These are phyloP conservation scores for Tapirus terrestris DNA, from an alignment of 2,113 vertebrate genomes.

Conservation along the genomic window DNA sequence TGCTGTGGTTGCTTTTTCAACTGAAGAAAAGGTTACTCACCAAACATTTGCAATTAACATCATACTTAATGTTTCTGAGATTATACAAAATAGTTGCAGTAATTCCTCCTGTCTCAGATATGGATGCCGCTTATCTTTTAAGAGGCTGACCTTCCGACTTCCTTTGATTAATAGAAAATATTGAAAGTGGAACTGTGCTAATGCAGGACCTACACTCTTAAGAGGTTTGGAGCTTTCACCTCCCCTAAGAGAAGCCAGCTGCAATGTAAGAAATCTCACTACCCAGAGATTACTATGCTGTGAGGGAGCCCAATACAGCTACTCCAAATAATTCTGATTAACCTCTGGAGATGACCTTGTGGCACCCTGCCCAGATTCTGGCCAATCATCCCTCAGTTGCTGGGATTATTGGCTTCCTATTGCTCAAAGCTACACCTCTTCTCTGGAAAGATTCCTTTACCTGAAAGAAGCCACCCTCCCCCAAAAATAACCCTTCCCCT, in stretches of 20 bases:
- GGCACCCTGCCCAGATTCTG: fast-evolving
- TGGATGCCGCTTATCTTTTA: background rate
- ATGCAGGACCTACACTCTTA: background rate
- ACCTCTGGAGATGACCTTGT: background rate
- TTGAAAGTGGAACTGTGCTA: background rate
- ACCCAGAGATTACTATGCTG: background rate
- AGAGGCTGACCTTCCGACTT: too few species aligned
- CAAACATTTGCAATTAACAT: background rate
- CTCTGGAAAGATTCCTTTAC: too few species aligned
- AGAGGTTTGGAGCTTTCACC: background rate
- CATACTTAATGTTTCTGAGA: background rate
- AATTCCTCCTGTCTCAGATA: background rate
- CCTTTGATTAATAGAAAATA: background rate
- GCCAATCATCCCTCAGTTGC: background rate
- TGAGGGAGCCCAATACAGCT: background rate
- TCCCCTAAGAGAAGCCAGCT: background rate
- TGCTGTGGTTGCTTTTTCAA: background rate
- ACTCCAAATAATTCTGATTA: background rate
- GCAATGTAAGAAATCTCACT: too few species aligned
- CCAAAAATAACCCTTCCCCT: background rate
- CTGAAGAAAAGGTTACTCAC: background rate
- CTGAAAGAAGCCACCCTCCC: background rate
- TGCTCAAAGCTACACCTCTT: background rate
- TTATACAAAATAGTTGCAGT: background rate
- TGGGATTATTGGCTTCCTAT: background rate